Conservation (phyloP, 2,797 vertebrate genomes). For the Melanotaenia parkinsoni region DNA sequence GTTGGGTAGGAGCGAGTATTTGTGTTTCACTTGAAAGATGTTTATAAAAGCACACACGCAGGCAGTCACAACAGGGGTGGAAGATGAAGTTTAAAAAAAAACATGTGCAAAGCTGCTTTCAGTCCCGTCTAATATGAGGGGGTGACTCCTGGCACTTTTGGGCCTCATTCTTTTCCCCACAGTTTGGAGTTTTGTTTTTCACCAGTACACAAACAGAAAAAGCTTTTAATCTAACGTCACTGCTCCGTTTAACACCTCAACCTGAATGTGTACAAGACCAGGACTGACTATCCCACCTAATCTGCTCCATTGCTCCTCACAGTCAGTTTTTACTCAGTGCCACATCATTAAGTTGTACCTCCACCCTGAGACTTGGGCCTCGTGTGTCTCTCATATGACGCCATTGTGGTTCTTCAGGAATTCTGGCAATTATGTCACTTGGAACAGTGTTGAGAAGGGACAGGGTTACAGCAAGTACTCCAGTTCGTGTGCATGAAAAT, state of each 20-base stretch:
- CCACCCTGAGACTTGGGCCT: slow-evolving; percentile 41
- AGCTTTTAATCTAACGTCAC: slow-evolving; percentile 1
- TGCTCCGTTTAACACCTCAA: slow-evolving; percentile 32
- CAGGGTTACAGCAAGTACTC: slow-evolving; percentile 31
- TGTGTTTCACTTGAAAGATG: slow-evolving; percentile 42
- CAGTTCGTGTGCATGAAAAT: slow-evolving; percentile 20
- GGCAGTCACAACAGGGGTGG: slow-evolving; percentile 9
- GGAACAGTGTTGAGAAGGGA: slow-evolving; percentile 32
- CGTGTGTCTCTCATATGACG: slow-evolving; percentile 54
- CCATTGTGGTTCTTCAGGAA: slow-evolving; percentile 67
- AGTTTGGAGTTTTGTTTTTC: slow-evolving; percentile 44
- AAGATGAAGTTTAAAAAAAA: not conserved
- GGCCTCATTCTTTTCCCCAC: not conserved
- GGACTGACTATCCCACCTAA: slow-evolving; percentile 24
- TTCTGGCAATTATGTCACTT: slow-evolving; percentile 54
- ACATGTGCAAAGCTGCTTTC: slow-evolving; percentile 14
- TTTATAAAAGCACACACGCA: slow-evolving; percentile 18
- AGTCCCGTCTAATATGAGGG: slow-evolving; percentile 17
- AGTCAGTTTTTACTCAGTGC: slow-evolving; percentile 43
- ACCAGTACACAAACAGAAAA: slow-evolving; percentile 24
- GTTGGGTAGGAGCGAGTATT: slow-evolving; percentile 20
- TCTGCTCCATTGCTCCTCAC: slow-evolving; percentile 39
- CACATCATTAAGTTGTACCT: slow-evolving; percentile 53
- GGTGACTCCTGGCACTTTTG: slow-evolving; percentile 2
- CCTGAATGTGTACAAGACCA: slow-evolving; percentile 13